A percentile compares a stretch with the other conserved stretches of the same genome.
Conservation (phyloP, 2,113 vertebrate species). For the Lamprotornis superbus region DNA sequence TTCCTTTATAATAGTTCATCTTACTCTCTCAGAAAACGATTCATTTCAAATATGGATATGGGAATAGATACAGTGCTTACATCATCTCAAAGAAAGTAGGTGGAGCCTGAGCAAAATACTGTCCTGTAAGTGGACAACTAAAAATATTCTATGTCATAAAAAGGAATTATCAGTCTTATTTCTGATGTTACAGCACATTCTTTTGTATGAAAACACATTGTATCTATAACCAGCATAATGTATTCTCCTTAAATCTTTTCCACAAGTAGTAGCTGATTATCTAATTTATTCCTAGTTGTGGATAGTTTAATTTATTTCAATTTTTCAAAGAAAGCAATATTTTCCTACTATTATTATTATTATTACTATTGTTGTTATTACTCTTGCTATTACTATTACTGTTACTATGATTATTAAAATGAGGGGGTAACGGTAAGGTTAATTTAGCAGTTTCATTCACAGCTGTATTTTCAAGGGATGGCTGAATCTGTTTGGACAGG, state of each 20-base stretch:
- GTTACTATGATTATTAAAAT: neutral
- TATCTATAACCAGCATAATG: neutral
- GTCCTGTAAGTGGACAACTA: neutral
- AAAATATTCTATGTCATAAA: neutral
- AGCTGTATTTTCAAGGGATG: neutral
- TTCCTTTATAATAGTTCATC: neutral
- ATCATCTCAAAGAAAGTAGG: neutral
- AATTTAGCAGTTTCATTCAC: neutral
- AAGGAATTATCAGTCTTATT: neutral
- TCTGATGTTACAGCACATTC: neutral
- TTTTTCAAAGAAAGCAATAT: neutral
- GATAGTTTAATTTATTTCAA: neutral
- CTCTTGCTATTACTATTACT: neutral
- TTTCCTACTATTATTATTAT: neutral
- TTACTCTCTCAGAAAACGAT: neutral
- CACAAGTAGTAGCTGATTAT: neutral
- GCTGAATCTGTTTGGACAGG: neutral
- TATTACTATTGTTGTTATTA: neutral
- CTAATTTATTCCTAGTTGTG: neutral
- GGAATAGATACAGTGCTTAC: neutral
- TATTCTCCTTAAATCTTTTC: neutral
- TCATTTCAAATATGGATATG: neutral
- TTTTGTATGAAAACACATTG: neutral
- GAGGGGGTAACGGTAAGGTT: neutral
- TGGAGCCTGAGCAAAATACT: neutral